A percentile compares a stretch with the other conserved stretches of the same genome.
Evolutionary conservation across 2,888 invertebrate species (phyloP).

Genomic region (Drosophila flavopinicola): DNA sequence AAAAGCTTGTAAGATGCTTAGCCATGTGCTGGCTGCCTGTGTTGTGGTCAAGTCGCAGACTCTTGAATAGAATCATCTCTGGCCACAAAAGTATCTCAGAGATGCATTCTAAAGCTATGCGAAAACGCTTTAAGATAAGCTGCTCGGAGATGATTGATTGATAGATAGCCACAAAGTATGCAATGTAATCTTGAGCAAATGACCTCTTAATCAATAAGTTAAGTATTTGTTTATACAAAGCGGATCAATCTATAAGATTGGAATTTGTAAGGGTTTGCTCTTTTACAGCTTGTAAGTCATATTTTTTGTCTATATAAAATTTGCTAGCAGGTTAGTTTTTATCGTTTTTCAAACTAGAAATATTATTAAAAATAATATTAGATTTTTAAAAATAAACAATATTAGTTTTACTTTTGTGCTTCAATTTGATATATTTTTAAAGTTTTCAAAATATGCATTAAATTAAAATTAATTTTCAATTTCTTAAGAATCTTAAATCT

Average conservation of each 20-base stretch:
- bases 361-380: neutral
- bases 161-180: constrained; percentile 29
- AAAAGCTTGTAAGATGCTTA: constrained; percentile 51
- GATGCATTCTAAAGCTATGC: constrained; percentile 42
- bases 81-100: constrained; percentile 41
- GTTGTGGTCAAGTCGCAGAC: constrained; percentile 55
- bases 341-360: no score
- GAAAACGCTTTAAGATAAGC: constrained; percentile 30
- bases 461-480: no score
- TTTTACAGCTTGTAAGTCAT: neutral
- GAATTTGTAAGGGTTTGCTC: neutral
- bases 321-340: no score
- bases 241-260: constrained; percentile 4
- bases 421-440: no score
- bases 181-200: constrained; percentile 10
- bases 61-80: constrained; percentile 42
- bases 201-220: constrained; percentile 16
- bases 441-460: no score
- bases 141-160: constrained; percentile 41
- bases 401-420: no score
- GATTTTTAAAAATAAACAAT: neutral
- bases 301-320: no score
- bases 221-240: constrained; percentile 8
- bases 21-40: constrained; percentile 28
- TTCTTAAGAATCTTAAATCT: no score